Conservation (phyloP, 2,888 invertebrate genomes). For the Sicus ferrugineus region DNA sequence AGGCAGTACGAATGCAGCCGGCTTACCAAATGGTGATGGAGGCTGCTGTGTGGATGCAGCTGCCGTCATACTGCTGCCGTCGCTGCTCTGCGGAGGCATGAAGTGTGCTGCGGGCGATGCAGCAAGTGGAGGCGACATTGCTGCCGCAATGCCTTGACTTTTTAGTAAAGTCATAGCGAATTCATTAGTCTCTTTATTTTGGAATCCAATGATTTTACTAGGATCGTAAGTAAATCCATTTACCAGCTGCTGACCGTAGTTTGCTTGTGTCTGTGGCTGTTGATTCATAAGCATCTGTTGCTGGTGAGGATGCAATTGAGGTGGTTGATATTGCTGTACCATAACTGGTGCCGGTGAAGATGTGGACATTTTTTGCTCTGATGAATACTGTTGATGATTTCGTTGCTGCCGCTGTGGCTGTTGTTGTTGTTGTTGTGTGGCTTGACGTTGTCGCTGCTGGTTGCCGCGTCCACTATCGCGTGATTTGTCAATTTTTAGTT, state of each 20-base stretch:
- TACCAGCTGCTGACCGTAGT: slow-evolving; percentile 46
- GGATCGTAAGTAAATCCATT: slow-evolving; percentile 63
- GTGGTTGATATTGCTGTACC: slow-evolving; percentile 36
- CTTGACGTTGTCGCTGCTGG: slow-evolving; percentile 41
- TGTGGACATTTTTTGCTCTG: slow-evolving; percentile 38
- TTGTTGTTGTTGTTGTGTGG: slow-evolving; percentile 51
- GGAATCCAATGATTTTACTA: slow-evolving; percentile 64
- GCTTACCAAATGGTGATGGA: slow-evolving; percentile 29
- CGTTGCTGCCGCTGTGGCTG: slow-evolving; percentile 40
- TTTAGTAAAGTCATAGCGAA: slow-evolving; percentile 63
- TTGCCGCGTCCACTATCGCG: slow-evolving; percentile 31
- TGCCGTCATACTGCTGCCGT: neutral
- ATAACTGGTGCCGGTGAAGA: too few species aligned
- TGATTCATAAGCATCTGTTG: slow-evolving; percentile 19
- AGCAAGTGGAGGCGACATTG: slow-evolving; percentile 32
- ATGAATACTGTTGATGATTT: slow-evolving; percentile 57
- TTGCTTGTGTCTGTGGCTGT: slow-evolving; percentile 4
- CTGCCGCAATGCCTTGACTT: slow-evolving; percentile 53
- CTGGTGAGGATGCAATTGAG: slow-evolving; percentile 25
- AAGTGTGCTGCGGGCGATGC: slow-evolving; percentile 19
- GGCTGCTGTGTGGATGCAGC: slow-evolving; percentile 24
- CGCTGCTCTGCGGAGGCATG: neutral
- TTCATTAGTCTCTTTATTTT: slow-evolving; percentile 64
- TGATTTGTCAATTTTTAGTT: slow-evolving; percentile 51
- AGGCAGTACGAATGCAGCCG: slow-evolving; percentile 24